Percentiles rank a stretch among this genome's conserved stretches.
phyloP scores from a whole-genome alignment of 2,113 vertebrate species.

The Neofelis nebulosa region DNA sequence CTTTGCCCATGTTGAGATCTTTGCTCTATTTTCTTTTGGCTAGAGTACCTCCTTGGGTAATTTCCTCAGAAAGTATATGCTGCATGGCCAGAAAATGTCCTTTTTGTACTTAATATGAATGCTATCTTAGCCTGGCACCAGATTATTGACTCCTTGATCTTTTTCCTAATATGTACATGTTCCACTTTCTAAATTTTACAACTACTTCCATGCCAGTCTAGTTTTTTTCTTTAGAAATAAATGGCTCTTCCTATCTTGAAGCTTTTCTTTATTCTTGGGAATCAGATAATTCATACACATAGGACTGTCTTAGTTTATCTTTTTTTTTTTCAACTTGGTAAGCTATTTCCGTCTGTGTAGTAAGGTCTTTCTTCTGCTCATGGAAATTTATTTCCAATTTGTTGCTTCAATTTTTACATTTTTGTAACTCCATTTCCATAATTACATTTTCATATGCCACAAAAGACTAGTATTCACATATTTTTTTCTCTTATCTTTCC shows the following conservation, averaged over 20 bases:
- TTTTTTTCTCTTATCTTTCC: neutral
- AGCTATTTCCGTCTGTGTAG: neutral
- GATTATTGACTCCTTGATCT: neutral
- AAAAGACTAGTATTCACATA: neutral
- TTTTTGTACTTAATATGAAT: neutral
- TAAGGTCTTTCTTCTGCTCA: neutral
- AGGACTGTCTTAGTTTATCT: neutral
- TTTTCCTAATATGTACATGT: neutral
- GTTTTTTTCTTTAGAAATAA: neutral
- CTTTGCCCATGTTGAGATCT: neutral
- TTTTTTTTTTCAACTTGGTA: neutral
- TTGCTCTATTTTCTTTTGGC: neutral
- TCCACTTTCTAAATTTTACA: neutral
- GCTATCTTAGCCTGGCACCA: neutral
- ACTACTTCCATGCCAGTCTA: neutral
- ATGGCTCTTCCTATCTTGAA: neutral
- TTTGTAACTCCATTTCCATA: neutral
- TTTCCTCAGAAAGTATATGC: neutral
- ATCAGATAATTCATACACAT: neutral
- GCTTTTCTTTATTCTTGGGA: neutral
- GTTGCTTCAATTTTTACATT: neutral
- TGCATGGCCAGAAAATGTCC: neutral
- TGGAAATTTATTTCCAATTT: slow-evolving; percentile 10
- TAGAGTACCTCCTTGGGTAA: neutral
- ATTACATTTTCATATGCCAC: neutral